Conservation (phyloP, 1,140 invertebrate species). For the Episyrphus balteatus region DNA sequence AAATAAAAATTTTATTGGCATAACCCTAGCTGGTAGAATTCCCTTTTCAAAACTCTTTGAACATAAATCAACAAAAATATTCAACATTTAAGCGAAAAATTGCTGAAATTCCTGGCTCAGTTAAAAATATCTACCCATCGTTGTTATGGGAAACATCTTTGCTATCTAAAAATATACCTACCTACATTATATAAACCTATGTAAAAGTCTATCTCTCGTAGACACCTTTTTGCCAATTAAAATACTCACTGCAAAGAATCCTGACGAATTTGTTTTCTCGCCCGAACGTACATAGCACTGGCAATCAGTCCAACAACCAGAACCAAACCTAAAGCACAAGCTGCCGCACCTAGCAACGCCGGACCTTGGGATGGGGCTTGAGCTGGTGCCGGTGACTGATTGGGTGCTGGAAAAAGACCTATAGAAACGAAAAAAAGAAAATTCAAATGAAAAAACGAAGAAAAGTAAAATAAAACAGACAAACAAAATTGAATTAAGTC, state of each 20-base stretch:
- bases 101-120: too few relatives aligned
- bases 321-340: constrained; percentile 64
- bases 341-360: constrained; percentile 47
- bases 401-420: constrained; percentile 33
- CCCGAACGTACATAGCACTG: constrained; percentile 62
- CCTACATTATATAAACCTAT: too few relatives aligned
- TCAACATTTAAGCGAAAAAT: too few relatives aligned
- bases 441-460: background rate
- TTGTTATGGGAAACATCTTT: too few relatives aligned
- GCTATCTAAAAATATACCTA: too few relatives aligned
- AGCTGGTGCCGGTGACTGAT: constrained; percentile 32
- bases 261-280: constrained; percentile 62
- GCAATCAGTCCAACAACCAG: constrained; percentile 59
- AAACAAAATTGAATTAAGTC: background rate
- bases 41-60: too few relatives aligned
- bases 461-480: background rate
- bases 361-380: constrained; percentile 33
- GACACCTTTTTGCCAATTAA: background rate
- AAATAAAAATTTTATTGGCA: too few relatives aligned
- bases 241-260: constrained; percentile 60
- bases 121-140: too few relatives aligned
- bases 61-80: too few relatives aligned
- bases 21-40: too few relatives aligned
- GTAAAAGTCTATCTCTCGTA: too few relatives aligned
- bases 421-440: background rate